Evolutionary conservation across 1,140 invertebrate species (phyloP).

Genomic region (Eumaeus atala): DNA sequence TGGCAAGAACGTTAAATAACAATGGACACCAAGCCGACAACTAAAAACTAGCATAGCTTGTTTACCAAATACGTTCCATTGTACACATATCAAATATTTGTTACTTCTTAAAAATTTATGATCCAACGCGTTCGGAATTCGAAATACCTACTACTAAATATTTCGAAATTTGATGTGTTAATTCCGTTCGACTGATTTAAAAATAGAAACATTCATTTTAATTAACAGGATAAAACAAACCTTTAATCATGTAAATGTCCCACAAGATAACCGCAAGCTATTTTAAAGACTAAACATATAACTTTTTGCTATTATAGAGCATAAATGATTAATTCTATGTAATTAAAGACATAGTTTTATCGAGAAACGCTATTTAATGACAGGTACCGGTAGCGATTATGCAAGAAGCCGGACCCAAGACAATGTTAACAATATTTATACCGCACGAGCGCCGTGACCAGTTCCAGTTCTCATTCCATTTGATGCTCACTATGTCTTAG

Average conservation of each 20-base stretch:
- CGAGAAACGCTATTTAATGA: constrained; percentile 40
- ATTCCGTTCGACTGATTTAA: no score
- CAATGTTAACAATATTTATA: constrained; percentile 56
- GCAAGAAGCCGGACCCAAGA: constrained; percentile 59
- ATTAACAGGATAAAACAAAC: no score
- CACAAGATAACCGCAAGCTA: constrained; percentile 12
- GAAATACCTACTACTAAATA: no score
- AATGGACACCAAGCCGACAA: not conserved
- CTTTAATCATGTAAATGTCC: no score
- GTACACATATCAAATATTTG: not conserved
- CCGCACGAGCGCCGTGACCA: constrained; percentile 47
- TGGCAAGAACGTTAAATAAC: not conserved
- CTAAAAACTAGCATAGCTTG: not conserved
- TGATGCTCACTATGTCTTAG: constrained; percentile 26
- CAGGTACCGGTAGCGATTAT: constrained; percentile 55
- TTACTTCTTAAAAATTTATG: no score
- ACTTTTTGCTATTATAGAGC: constrained; percentile 36
- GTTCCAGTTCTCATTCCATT: constrained; percentile 39
- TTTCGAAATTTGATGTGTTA: no score
- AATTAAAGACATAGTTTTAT: constrained; percentile 36
- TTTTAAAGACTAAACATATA: constrained; percentile 20
- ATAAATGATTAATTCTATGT: constrained; percentile 38
- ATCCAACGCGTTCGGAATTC: no score
- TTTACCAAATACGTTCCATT: not conserved
- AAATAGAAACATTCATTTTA: no score